Evolutionary conservation across 2,113 vertebrate genomes (phyloP).

Genomic region (Pelecanoides urinatrix): DNA sequence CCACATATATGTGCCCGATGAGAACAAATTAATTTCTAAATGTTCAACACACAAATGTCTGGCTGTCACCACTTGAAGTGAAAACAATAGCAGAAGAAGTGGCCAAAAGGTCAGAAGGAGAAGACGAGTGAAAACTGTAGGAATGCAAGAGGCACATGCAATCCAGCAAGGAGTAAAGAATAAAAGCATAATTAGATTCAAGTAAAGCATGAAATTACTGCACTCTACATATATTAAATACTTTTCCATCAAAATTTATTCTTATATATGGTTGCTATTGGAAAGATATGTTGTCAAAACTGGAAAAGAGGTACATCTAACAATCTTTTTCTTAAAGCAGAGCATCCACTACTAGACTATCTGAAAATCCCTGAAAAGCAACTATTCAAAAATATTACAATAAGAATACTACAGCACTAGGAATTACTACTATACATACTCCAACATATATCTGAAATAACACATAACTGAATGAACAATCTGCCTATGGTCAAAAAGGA

Average conservation of each 20-base stretch:
- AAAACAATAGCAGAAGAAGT: not conserved
- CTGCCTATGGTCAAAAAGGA: not conserved
- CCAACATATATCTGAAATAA: not conserved
- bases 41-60: not conserved
- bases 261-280: not conserved
- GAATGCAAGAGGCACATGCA: not conserved
- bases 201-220: not conserved
- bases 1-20: not conserved
- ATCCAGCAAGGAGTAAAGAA: not conserved
- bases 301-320: not conserved
- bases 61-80: not conserved
- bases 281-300: not conserved
- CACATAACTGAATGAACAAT: not conserved
- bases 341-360: not conserved
- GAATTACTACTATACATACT: not conserved
- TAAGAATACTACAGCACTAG: not conserved
- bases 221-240: not conserved
- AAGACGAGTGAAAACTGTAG: not conserved
- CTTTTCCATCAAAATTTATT: not conserved
- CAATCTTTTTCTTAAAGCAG: not conserved
- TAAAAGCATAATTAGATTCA: not conserved
- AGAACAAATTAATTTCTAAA: not conserved
- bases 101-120: not conserved
- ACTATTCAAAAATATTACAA: not conserved
- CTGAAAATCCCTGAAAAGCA: not conserved